Evolutionary conservation across 1,140 invertebrate genomes (phyloP).

Genomic region (Propsilocerus akamusi): DNA sequence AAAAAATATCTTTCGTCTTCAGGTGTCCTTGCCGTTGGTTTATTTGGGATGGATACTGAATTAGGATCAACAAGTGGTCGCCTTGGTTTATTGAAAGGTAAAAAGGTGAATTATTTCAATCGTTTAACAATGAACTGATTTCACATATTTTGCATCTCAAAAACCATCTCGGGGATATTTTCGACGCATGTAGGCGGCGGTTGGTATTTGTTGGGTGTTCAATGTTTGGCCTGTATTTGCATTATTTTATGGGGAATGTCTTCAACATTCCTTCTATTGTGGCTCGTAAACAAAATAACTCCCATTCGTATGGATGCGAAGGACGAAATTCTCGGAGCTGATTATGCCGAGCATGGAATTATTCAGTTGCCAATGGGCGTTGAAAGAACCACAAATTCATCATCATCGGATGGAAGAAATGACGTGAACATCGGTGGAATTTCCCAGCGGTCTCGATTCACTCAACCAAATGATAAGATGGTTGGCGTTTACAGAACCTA

Average conservation of each 20-base stretch:
- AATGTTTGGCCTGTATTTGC: conserved; percentile 48
- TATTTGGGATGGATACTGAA: conserved; percentile 78
- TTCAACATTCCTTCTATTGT: conserved; percentile 48
- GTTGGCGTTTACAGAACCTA: background rate
- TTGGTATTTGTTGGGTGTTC: conserved; percentile 66
- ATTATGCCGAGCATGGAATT: conserved; percentile 74
- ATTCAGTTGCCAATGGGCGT: conserved; percentile 29
- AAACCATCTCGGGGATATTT: background rate
- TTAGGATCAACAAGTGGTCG: conserved; percentile 57
- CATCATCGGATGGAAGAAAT: background rate
- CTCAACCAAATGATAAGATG: background rate
- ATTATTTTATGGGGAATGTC: conserved; percentile 53
- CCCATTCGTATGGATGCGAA: conserved; percentile 66
- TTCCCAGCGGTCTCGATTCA: background rate
- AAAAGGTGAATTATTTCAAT: no score
- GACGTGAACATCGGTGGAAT: no score
- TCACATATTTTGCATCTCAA: background rate
- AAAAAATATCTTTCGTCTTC: conserved; percentile 14
- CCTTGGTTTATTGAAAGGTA: conserved; percentile 50
- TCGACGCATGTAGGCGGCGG: conserved; percentile 43
- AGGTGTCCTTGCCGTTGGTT: conserved; percentile 72
- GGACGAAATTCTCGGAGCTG: conserved; percentile 71
- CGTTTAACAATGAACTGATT: background rate
- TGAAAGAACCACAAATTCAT: background rate
- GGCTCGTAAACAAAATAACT: conserved; percentile 56